Percentiles rank a stretch among this genome's conserved stretches.
These are phyloP conservation scores for Denticeps clupeoides DNA, from an alignment of 2,797 vertebrate genomes.

Conservation along the genomic window DNA sequence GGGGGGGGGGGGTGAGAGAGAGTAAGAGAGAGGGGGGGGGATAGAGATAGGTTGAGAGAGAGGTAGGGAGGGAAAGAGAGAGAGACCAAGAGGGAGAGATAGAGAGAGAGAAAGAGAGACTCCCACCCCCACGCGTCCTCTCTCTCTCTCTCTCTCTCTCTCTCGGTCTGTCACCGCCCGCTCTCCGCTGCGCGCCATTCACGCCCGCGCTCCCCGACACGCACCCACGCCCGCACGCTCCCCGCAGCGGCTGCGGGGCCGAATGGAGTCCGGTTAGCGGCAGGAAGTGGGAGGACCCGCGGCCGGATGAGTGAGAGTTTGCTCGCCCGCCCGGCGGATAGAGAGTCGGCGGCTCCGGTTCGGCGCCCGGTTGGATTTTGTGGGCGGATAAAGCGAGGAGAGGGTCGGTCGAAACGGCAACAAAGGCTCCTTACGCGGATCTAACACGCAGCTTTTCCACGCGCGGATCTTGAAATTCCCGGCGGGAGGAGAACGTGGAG, in stretches of 20 bases:
- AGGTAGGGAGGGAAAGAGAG: too few species aligned
- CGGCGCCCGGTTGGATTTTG: constrained; percentile 55
- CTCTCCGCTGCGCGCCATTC: constrained; percentile 43
- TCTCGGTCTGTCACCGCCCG: constrained; percentile 28
- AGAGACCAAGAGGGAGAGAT: too few species aligned
- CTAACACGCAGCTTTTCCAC: constrained; percentile 12
- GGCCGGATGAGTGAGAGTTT: constrained; percentile 61
- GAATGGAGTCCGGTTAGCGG: constrained; percentile 49
- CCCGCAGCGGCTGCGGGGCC: constrained; percentile 34
- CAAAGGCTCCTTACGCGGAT: background rate
- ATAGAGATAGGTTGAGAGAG: too few species aligned
- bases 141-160: constrained; percentile 18
- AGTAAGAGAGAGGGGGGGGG: too few species aligned
- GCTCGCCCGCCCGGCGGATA: constrained; percentile 47
- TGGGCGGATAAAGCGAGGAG: constrained; percentile 11
- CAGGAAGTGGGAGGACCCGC: constrained; percentile 58
- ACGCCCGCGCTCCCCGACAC: constrained; percentile 29
- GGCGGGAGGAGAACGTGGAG: too few species aligned
- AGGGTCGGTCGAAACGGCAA: constrained; percentile 5
- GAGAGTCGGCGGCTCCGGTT: too few species aligned
- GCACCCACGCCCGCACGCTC: constrained; percentile 21
- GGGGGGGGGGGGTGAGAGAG: constrained; percentile 53
- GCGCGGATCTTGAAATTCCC: too few species aligned
- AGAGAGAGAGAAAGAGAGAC: too few species aligned
- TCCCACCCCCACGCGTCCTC: constrained; percentile 11